Conservation (phyloP, 2,113 vertebrate genomes). For the Meriones unguiculatus region DNA sequence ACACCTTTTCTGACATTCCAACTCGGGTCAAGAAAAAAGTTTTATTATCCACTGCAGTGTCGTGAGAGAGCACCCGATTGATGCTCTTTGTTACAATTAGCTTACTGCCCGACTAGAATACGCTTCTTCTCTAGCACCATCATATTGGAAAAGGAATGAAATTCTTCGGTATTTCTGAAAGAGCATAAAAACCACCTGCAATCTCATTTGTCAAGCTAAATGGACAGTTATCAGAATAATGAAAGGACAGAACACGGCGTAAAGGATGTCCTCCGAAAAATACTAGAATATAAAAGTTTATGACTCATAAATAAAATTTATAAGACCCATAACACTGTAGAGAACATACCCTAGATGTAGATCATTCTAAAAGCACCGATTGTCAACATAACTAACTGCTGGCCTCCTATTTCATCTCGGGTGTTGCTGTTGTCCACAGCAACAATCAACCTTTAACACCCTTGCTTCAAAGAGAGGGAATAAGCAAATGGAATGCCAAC, state of each 20-base stretch:
- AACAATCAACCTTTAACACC: background rate
- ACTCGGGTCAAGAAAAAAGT: background rate
- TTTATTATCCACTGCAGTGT: slow-evolving; percentile 44
- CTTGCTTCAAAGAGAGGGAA: slow-evolving; percentile 24
- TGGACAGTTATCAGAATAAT: slow-evolving; percentile 49
- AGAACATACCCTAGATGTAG: background rate
- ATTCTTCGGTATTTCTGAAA: slow-evolving; percentile 58
- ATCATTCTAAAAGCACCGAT: background rate
- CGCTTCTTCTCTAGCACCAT: background rate
- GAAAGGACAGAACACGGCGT: slow-evolving; percentile 50
- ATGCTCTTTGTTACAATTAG: slow-evolving; percentile 34
- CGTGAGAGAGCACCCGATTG: background rate
- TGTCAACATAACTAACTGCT: background rate
- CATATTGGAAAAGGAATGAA: slow-evolving; percentile 44
- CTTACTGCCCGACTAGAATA: background rate
- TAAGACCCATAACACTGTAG: background rate
- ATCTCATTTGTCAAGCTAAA: slow-evolving; percentile 54
- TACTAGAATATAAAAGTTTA: slow-evolving; percentile 66
- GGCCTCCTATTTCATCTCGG: background rate
- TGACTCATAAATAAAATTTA: slow-evolving; percentile 63
- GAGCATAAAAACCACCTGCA: slow-evolving; percentile 38
- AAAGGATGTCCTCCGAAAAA: slow-evolving; percentile 69
- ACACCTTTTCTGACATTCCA: background rate
- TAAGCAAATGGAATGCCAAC: background rate
- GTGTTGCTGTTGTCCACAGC: background rate